phyloP scores from a whole-genome alignment of 1,140 invertebrate genomes.

The Phymorhynchus buccinoides region DNA sequence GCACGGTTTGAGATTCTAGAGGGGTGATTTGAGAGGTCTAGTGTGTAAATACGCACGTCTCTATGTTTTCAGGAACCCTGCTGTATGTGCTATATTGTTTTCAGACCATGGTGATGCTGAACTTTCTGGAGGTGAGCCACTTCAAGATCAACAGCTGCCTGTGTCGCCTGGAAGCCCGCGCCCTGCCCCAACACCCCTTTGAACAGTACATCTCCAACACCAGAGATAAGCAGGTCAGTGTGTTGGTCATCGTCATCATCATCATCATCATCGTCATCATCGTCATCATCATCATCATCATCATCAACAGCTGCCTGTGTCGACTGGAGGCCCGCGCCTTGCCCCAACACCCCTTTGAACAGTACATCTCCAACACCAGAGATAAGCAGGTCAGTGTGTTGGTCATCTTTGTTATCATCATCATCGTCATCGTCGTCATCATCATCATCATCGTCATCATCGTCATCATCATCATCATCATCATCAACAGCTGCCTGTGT shows the following conservation, averaged over 20 bases:
- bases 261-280: too few relatives aligned
- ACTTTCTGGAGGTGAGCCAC: slow-evolving; percentile 91
- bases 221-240: slow-evolving; percentile 84
- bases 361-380: slow-evolving; percentile 88
- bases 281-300: too few relatives aligned
- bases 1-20: too few relatives aligned
- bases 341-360: slow-evolving; percentile 82
- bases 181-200: slow-evolving; percentile 82
- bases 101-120: slow-evolving; percentile 92
- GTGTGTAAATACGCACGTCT: too few relatives aligned
- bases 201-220: slow-evolving; percentile 88
- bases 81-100: neutral
- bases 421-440: too few relatives aligned
- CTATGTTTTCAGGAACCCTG: too few relatives aligned
- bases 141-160: slow-evolving; percentile 88
- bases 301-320: slow-evolving; percentile 85
- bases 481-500: slow-evolving; percentile 85
- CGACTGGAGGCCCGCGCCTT: slow-evolving; percentile 85
- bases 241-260: too few relatives aligned
- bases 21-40: too few relatives aligned
- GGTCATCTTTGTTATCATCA: too few relatives aligned
- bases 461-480: too few relatives aligned
- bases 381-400: slow-evolving; percentile 87
- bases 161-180: slow-evolving; percentile 85
- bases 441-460: too few relatives aligned